A percentile compares a stretch with the other conserved stretches of the same genome.
Conservation (phyloP, 2,888 invertebrate genomes). For the Cylindroiulus punctatus region DNA sequence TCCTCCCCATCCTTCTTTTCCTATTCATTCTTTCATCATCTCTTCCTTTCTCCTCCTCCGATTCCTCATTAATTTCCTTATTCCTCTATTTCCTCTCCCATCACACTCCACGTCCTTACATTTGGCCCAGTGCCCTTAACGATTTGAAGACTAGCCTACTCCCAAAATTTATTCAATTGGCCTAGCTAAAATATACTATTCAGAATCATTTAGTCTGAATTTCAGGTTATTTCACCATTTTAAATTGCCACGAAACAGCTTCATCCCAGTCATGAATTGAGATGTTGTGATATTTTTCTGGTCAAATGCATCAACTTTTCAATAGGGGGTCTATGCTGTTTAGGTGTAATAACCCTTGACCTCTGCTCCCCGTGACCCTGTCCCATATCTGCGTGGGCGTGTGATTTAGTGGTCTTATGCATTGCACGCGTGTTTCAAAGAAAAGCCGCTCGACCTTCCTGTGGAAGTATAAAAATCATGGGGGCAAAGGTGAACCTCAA, state of each 20-base stretch:
- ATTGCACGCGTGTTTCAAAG: background rate
- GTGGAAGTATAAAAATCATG: background rate
- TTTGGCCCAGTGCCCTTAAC: no score
- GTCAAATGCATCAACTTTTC: background rate
- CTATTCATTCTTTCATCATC: no score
- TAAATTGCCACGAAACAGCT: background rate
- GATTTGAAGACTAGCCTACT: no score
- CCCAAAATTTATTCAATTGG: no score
- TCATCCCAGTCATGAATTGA: slow-evolving; percentile 22
- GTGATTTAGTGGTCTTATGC: background rate
- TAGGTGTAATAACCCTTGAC: background rate
- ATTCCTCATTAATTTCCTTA: no score
- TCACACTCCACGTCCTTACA: no score
- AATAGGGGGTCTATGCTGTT: background rate
- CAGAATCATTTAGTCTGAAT: no score
- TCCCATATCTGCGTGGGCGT: slow-evolving; percentile 16
- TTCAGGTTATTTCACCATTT: background rate
- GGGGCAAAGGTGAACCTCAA: background rate
- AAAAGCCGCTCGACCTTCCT: background rate
- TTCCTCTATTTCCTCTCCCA: no score
- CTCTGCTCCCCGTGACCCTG: background rate
- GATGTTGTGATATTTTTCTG: background rate
- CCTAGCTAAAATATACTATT: no score
- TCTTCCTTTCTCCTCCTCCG: no score
- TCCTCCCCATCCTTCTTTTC: no score